Conservation (phyloP, 2,113 vertebrate genomes). For the Eonycteris spelaea region DNA sequence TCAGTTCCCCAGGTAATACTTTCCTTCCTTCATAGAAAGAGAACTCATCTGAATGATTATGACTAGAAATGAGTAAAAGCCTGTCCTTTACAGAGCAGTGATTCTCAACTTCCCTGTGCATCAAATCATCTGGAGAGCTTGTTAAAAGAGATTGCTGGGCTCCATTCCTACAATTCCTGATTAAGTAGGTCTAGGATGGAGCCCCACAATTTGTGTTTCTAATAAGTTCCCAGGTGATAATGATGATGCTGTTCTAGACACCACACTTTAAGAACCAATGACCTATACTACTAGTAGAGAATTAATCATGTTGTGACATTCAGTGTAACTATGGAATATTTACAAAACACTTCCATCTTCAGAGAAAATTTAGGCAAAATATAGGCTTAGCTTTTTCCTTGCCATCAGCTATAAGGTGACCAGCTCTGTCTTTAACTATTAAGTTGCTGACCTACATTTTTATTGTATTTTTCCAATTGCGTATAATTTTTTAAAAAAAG, state of each 20-base stretch:
- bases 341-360: neutral
- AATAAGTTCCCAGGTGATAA: neutral
- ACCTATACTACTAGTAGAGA: neutral
- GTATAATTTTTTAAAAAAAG: neutral
- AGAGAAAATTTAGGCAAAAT: neutral
- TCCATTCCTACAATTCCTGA: neutral
- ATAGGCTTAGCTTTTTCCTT: neutral
- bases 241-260: neutral
- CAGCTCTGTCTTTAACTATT: neutral
- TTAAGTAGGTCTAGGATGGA: neutral
- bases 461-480: neutral
- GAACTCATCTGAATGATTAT: neutral
- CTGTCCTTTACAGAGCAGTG: neutral
- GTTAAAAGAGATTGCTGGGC: neutral
- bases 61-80: neutral
- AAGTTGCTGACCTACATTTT: neutral
- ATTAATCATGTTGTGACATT: neutral
- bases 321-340: neutral
- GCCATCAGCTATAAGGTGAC: neutral
- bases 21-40: neutral
- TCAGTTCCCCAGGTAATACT: neutral
- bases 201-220: neutral
- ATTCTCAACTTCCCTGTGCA: neutral
- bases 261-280: neutral
- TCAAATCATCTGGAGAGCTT: neutral